Conservation (phyloP, 1,140 invertebrate genomes). For the Araneus ventricosus region DNA sequence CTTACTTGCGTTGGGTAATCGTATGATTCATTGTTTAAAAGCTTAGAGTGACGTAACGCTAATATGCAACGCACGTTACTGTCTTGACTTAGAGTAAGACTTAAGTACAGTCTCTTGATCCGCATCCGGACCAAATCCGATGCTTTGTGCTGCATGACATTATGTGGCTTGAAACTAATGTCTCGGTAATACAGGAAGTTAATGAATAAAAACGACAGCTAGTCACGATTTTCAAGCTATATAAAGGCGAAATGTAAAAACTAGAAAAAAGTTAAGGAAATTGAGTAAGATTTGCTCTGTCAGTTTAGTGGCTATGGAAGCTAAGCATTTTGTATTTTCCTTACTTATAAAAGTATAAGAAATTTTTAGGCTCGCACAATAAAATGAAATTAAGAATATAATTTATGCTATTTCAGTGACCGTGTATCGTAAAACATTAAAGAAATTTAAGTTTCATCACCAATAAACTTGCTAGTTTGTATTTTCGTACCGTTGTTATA, state of each 20-base stretch:
- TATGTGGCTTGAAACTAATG: conserved; percentile 19
- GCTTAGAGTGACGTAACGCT: background rate
- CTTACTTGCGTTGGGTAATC: background rate
- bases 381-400: no score
- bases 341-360: background rate
- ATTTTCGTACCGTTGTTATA: no score
- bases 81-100: background rate
- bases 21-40: conserved; percentile 18
- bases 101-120: background rate
- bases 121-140: background rate
- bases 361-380: background rate
- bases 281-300: background rate
- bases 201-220: conserved; percentile 18
- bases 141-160: conserved; percentile 23
- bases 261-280: background rate
- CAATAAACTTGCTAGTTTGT: no score
- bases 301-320: background rate
- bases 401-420: no score
- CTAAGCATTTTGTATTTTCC: background rate
- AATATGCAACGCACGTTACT: background rate
- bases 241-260: background rate
- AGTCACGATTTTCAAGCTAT: background rate
- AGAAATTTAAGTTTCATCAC: no score
- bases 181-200: conserved; percentile 14
- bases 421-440: no score